Evolutionary conservation across 2,888 invertebrate genomes (phyloP), one percentile per base, ranked within the genome.

Genomic region (Bellardia bayeri): DNA sequence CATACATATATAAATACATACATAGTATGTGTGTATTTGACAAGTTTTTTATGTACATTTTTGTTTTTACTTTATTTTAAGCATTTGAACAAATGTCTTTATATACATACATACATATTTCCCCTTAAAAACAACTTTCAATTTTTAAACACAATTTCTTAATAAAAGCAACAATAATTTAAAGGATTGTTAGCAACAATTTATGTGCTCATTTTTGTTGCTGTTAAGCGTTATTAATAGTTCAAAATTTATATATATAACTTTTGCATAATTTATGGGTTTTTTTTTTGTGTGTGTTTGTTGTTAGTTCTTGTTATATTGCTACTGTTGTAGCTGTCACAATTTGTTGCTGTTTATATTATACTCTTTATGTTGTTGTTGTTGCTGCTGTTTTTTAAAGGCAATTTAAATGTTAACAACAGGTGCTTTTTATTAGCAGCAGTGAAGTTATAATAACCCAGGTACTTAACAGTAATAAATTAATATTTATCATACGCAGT

Each of bases 401-500:
- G 80, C 76, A 80, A 83, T 87, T 86, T 83, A 80, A 87, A 76
- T 72, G 76, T 81, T 81, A 87, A 87, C 87, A 87, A 87, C 87
- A 87, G 87, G 87, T 87, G 87, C 80, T 81, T 74, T 76, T 87
- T 84, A 87, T 87, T 78, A 76, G 76, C 54, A 80, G 61, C 82
- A 66, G 23, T 30, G 49, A 74, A 58, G 66, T 45, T 63, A 80
- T 51, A 68, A 69, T 76, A 76, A 51, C 68, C 71, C 54, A 58
- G 71, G 42, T 81, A 87, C 74, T 84, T 84, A 85, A 84, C 74
- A 64, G 85, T 42, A 74, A 87, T 87, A 87, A 84, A 87, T 87
- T 85, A 78, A 82, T 87, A 87, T 87, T 87, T 85, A 87, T 87
- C 78, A 82, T 82, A 84, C 66, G 82, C 82, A 69, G 71, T 11